Conservation (phyloP, 1,140 invertebrate species). For the Aphis gossypii region DNA sequence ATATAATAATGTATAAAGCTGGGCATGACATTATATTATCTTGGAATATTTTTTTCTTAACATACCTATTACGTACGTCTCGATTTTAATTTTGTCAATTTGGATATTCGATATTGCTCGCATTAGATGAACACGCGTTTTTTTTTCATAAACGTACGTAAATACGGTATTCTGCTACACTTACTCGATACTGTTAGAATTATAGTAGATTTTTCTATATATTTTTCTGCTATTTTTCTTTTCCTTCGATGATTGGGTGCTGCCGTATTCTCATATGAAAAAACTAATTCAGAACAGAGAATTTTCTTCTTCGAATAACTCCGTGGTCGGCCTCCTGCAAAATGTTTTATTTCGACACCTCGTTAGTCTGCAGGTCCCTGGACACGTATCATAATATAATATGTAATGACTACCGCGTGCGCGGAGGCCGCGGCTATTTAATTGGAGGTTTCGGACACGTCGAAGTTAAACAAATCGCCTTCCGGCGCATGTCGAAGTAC, state of each 20-base stretch:
- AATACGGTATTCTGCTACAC: no score
- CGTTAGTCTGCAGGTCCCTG: neutral
- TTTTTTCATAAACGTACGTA: no score
- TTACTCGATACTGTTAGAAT: no score
- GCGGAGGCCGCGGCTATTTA: neutral
- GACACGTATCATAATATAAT: neutral
- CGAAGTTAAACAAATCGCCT: neutral
- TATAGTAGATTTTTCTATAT: neutral
- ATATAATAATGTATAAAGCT: neutral
- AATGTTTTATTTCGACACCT: neutral
- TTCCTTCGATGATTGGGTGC: no score
- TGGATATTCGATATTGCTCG: neutral
- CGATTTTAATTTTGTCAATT: neutral
- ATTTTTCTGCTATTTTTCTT: neutral
- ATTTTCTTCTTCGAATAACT: neutral
- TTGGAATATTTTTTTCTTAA: neutral
- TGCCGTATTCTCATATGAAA: neutral
- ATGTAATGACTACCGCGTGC: neutral
- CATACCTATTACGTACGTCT: neutral
- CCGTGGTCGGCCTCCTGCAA: no score
- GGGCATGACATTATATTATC: neutral
- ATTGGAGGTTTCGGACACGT: conserved; percentile 8
- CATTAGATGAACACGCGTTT: neutral
- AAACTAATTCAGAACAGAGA: neutral
- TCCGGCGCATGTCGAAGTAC: neutral